Conservation (phyloP, 2,888 invertebrate species). For the Branchinecta sandiegonensis region DNA sequence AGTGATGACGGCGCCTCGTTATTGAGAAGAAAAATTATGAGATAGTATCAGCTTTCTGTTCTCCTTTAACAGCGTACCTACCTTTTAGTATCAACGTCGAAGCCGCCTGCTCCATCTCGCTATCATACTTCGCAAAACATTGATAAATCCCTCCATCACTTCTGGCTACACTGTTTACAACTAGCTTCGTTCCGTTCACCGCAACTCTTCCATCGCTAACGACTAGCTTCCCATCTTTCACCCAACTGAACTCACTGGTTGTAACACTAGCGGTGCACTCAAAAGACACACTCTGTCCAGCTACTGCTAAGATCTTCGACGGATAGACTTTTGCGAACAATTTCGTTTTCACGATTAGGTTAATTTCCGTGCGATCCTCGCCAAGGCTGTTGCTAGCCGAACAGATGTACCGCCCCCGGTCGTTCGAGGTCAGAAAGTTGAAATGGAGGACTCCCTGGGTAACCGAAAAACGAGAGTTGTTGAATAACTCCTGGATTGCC, state of each 20-base stretch:
- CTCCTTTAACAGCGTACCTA: neutral
- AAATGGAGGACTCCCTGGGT: conserved; percentile 6
- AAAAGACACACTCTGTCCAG: neutral
- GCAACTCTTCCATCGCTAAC: neutral
- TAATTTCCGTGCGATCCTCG: neutral
- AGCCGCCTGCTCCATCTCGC: conserved; percentile 1
- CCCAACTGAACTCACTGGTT: neutral
- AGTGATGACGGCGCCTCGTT: too few species aligned
- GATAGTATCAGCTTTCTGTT: too few species aligned
- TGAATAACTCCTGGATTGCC: neutral
- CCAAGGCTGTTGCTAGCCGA: neutral
- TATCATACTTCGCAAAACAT: neutral
- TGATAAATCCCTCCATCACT: neutral
- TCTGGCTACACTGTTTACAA: neutral
- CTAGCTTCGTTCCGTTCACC: neutral
- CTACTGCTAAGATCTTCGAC: neutral
- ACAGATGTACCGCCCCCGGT: conserved; percentile 2
- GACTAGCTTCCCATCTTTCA: neutral
- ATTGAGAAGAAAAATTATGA: too few species aligned
- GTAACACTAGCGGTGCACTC: neutral
- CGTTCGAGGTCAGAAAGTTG: neutral
- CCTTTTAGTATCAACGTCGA: neutral
- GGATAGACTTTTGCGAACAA: neutral
- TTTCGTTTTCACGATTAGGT: neutral
- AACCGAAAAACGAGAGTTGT: neutral